Conservation (phyloP, 2,797 vertebrate species). For the Acrossocheilus fasciatus region DNA sequence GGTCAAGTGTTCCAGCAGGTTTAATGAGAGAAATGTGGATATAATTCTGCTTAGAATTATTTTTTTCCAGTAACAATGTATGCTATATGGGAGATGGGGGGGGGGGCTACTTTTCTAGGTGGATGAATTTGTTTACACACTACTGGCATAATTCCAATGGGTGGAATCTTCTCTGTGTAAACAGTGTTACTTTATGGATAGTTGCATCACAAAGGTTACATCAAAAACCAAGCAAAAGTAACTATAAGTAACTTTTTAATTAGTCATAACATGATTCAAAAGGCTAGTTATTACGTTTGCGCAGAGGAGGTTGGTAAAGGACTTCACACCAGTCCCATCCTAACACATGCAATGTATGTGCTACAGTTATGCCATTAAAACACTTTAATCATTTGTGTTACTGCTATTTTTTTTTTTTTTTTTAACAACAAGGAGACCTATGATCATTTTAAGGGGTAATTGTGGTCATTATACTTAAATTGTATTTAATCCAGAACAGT, state of each 20-base stretch:
- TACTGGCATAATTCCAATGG: neutral
- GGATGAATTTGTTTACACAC: neutral
- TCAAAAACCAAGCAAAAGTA: neutral
- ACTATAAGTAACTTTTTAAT: neutral
- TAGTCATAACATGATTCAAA: neutral
- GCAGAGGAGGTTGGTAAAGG: neutral
- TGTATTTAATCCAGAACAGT: neutral
- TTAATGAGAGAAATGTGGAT: neutral
- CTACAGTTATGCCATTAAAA: neutral
- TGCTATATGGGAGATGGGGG: neutral
- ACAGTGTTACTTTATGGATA: neutral
- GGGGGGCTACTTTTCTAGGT: neutral
- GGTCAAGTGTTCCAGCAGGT: neutral
- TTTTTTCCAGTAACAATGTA: neutral
- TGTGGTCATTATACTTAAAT: neutral
- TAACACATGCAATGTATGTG: neutral
- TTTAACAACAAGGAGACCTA: neutral
- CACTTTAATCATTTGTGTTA: neutral
- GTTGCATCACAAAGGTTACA: neutral
- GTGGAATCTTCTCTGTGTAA: neutral
- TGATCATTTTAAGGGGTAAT: neutral
- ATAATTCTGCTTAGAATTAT: neutral
- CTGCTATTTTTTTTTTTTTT: neutral
- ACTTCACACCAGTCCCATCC: neutral
- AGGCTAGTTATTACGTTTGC: neutral